phyloP scores from a whole-genome alignment of 2,797 vertebrate species.

The Oryzias sinensis region DNA sequence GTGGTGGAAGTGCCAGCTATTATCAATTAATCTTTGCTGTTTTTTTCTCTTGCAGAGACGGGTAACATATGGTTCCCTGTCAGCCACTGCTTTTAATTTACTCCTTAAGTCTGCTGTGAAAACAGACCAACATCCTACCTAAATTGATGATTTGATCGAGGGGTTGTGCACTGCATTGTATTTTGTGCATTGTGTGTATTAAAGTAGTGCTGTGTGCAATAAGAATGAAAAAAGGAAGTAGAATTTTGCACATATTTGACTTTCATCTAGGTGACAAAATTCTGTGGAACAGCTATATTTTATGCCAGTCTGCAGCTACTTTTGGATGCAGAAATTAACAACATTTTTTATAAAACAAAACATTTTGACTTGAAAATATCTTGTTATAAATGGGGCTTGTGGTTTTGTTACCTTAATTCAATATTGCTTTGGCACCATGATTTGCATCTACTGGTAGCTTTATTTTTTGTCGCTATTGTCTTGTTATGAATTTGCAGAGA shows the following conservation, averaged over 20 bases:
- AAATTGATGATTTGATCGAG: slow-evolving; percentile 77
- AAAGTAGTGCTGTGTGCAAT: slow-evolving; percentile 25
- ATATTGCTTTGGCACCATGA: too few relatives aligned
- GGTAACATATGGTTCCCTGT: slow-evolving; percentile 82
- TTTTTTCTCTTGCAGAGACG: slow-evolving; percentile 74
- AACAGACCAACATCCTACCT: slow-evolving; percentile 79
- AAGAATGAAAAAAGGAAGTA: slow-evolving; percentile 7
- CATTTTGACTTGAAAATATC: too few relatives aligned
- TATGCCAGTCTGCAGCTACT: neutral
- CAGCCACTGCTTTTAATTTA: slow-evolving; percentile 84
- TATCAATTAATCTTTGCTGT: slow-evolving; percentile 82
- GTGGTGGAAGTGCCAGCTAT: slow-evolving; percentile 78
- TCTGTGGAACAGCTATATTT: neutral
- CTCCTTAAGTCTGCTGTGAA: slow-evolving; percentile 77
- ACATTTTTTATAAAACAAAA: too few relatives aligned
- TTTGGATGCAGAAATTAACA: neutral
- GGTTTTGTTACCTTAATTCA: too few relatives aligned
- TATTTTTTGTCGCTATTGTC: too few relatives aligned
- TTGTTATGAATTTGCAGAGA: too few relatives aligned
- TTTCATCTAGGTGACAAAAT: neutral
- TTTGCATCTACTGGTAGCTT: too few relatives aligned
- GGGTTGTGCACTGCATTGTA: slow-evolving; percentile 36
- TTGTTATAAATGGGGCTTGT: too few relatives aligned
- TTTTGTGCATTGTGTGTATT: slow-evolving; percentile 1
- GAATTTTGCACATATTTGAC: slow-evolving; percentile 5